Evolutionary conservation across 2,888 invertebrate genomes (phyloP), one percentile per base, ranked within the genome.

Genomic region (Thera britannica): DNA sequence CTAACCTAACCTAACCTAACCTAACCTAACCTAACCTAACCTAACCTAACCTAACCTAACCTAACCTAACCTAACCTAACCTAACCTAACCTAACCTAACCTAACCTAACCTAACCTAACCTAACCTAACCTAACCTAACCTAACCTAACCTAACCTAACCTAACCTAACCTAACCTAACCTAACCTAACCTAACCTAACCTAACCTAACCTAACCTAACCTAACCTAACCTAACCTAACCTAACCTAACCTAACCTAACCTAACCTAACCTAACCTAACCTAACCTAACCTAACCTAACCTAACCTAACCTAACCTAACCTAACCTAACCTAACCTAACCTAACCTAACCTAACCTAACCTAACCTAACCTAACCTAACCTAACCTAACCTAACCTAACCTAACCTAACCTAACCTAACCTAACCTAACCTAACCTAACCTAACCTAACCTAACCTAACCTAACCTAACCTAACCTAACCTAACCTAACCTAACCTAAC

Each of bases 111-210:
- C 72, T 72, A 73, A 73, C 70, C 74, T 73, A 74, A 74, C 74
- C 73, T 72, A 74, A 73, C 75, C 74, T 73, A 75, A 72, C 73
- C 74, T 72, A 71, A 72, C 72, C 75, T 73, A 72, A 75, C 75
- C 73, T 73, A 71, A 72, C 72, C 71, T 72, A 72, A 71, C 73
- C 73, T 73, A 73, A 72, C 74, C 72, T 72, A 72, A 75, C 74
- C 72, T 72, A 75, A 75, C 74, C 74, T 74, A 72, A 74, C 74
- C 74, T 74, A 74, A 74, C 74, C 74, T 72, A 75, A 75, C 75
- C 75, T 75, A 75, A 75, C 75, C 75, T 75, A 73, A 75, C 75
- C 74, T 72, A 75, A 75, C 75, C 72, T 73, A 75, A 73, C 72
- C 73, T 73, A 75, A 75, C 75, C 75, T 75, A 73, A 73, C 72